Conservation (phyloP, 1,140 invertebrate genomes). For the Brachionus calyciflorus region DNA sequence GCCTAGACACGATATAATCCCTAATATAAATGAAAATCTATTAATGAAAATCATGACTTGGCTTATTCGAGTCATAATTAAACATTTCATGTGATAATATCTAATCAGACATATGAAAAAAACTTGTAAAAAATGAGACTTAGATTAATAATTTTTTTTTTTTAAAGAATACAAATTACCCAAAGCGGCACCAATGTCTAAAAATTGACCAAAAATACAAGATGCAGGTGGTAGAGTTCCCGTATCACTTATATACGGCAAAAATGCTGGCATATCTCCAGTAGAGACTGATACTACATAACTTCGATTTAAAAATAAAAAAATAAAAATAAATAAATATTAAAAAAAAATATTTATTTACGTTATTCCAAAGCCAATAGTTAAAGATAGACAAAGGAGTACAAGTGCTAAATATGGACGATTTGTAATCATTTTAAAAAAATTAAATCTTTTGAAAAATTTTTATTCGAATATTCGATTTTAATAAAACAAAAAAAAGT, state of each 20-base stretch:
- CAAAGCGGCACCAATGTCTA: constrained; percentile 70
- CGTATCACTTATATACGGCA: constrained; percentile 65
- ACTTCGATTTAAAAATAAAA: background rate
- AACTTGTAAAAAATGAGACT: background rate
- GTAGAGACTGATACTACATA: background rate
- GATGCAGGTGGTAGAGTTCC: constrained; percentile 72
- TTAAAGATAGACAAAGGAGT: background rate
- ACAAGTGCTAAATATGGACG: background rate
- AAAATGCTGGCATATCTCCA: background rate
- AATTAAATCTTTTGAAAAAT: too few species aligned
- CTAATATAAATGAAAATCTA: background rate
- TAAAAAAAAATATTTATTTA: background rate
- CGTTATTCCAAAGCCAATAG: background rate
- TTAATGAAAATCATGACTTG: background rate
- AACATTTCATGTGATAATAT: background rate
- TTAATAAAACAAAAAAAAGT: too few species aligned
- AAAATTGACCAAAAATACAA: constrained; percentile 73
- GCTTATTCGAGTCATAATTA: background rate
- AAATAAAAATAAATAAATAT: background rate
- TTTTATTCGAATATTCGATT: too few species aligned
- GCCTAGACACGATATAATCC: background rate
- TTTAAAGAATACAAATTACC: constrained; percentile 28
- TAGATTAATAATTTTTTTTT: background rate
- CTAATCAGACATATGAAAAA: background rate
- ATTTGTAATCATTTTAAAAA: background rate